phyloP scores from a whole-genome alignment of 1,140 invertebrate genomes.

The Laupala kohalensis region DNA sequence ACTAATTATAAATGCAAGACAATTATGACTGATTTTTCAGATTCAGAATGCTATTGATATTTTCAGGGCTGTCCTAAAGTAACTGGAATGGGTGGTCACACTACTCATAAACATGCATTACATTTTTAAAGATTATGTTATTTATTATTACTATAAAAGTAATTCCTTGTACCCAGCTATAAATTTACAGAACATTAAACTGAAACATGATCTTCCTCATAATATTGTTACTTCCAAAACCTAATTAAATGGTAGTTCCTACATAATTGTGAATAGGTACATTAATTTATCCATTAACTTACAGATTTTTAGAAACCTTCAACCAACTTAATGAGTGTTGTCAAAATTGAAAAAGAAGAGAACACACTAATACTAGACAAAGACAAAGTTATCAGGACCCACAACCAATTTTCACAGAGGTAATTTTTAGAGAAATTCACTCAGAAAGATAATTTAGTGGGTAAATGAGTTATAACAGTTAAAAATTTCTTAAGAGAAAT shows the following conservation, averaged over 20 bases:
- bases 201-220: neutral
- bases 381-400: neutral
- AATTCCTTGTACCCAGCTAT: neutral
- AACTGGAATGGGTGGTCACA: no score
- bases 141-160: neutral
- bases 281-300: no score
- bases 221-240: neutral
- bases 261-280: neutral
- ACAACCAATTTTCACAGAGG: neutral
- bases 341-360: neutral
- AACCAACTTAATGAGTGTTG: neutral
- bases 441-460: neutral
- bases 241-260: neutral
- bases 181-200: neutral
- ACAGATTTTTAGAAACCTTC: no score
- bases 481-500: neutral
- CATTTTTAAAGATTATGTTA: neutral
- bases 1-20: no score
- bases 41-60: no score
- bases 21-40: no score
- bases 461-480: slow-evolving; percentile 2
- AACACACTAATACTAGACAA: neutral
- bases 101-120: neutral
- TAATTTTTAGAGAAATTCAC: neutral
- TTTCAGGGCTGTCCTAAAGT: no score